Conservation (phyloP, 2,888 invertebrate genomes). For the Caenorhabditis panamensis region DNA sequence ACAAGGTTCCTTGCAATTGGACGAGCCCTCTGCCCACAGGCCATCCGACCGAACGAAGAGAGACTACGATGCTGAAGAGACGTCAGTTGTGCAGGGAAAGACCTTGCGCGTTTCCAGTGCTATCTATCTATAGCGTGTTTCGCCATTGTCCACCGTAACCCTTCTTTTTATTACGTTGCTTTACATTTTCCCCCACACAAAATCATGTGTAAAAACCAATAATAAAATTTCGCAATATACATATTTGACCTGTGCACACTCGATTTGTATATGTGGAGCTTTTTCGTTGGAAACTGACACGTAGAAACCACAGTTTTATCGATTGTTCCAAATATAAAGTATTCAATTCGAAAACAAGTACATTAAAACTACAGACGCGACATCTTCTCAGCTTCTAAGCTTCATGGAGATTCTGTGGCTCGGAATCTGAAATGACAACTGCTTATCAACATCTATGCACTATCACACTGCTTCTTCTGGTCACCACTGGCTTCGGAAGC, state of each 20-base stretch:
- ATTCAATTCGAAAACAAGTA: not conserved
- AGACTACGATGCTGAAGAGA: too few species aligned
- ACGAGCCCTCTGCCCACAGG: too few species aligned
- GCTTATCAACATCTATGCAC: constrained; percentile 31
- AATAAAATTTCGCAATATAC: constrained; percentile 40
- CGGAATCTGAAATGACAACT: not conserved
- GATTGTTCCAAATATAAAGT: not conserved
- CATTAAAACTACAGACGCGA: constrained; percentile 1
- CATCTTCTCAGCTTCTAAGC: not conserved
- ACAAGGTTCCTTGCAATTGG: too few species aligned
- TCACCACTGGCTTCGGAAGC: not conserved
- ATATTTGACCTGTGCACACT: not conserved
- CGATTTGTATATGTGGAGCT: constrained; percentile 31
- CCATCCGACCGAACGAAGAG: too few species aligned
- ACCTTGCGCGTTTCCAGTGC: not conserved
- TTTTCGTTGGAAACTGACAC: not conserved
- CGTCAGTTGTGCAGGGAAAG: too few species aligned
- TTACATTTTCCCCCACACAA: constrained; percentile 18
- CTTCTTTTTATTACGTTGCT: constrained; percentile 22
- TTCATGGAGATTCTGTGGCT: constrained; percentile 30
- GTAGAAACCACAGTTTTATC: not conserved
- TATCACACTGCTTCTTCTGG: constrained; percentile 9
- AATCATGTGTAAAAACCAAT: constrained; percentile 10
- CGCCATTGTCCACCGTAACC: constrained; percentile 16
- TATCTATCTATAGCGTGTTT: not conserved